Percentiles rank a stretch among this genome's conserved stretches.
Conservation (phyloP, 2,797 vertebrate genomes). For the Coilia nasus region DNA sequence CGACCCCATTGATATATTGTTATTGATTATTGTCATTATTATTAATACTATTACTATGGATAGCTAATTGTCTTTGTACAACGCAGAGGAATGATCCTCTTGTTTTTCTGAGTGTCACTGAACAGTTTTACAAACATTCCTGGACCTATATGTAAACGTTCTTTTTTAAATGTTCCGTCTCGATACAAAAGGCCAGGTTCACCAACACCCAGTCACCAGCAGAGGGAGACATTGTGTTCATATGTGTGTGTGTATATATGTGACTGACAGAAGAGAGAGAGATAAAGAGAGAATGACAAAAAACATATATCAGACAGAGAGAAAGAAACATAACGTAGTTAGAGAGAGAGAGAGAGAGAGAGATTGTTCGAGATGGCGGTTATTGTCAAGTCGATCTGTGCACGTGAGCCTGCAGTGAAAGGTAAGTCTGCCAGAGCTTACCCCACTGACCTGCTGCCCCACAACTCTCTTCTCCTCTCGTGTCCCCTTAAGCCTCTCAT, state of each 20-base stretch:
- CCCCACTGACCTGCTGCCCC: constrained; percentile 1
- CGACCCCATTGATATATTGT: constrained; percentile 76
- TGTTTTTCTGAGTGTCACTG: constrained; percentile 53
- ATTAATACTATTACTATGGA: constrained; percentile 69
- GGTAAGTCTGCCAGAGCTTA: constrained; percentile 22
- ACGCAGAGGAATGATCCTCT: constrained; percentile 70
- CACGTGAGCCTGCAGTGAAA: background rate
- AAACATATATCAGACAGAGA: constrained; percentile 31
- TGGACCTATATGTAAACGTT: constrained; percentile 48
- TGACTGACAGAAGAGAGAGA: constrained; percentile 32
- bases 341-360: background rate
- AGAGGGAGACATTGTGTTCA: constrained; percentile 55
- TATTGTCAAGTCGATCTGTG: background rate
- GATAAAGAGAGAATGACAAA: constrained; percentile 21
- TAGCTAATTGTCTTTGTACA: constrained; percentile 80
- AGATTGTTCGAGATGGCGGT: constrained; percentile 10
- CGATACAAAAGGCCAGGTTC: constrained; percentile 37
- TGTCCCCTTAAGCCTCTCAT: constrained; percentile 42
- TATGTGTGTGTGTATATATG: constrained; percentile 47
- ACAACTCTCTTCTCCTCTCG: constrained; percentile 22
- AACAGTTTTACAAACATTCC: constrained; percentile 20
- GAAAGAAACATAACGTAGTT: too few species aligned
- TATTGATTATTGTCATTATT: constrained; percentile 70
- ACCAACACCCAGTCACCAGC: constrained; percentile 60
- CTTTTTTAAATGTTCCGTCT: constrained; percentile 25